Conservation (phyloP, 2,113 vertebrate genomes). For the Oreochromis tanganicae region DNA sequence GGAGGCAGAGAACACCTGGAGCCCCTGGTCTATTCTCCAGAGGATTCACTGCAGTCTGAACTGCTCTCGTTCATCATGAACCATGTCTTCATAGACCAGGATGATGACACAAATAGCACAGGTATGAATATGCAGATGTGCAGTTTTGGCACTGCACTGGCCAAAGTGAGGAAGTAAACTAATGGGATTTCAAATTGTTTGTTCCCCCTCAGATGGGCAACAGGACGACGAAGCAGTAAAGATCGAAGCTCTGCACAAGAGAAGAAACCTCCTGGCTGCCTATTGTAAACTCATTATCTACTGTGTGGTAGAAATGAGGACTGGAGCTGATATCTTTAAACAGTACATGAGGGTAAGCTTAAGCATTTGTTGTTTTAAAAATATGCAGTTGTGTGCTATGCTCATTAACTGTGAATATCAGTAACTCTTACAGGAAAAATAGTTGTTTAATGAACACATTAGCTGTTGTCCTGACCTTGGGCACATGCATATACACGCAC, state of each 20-base stretch:
- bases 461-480: not conserved
- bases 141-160: not conserved
- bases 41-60: conserved; percentile 92
- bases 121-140: conserved; percentile 64
- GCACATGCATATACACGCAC: not conserved
- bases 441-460: not conserved
- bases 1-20: conserved; percentile 93
- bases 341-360: conserved; percentile 95
- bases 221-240: conserved; percentile 98
- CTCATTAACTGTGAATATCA: not conserved
- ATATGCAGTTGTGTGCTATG: not conserved
- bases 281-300: conserved; percentile 99
- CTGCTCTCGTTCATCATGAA: conserved; percentile 96
- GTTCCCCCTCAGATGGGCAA: conserved; percentile 82
- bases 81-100: conserved; percentile 98
- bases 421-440: not conserved
- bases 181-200: not conserved
- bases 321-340: conserved; percentile 97
- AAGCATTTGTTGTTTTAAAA: not conserved
- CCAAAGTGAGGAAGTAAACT: not conserved
- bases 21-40: conserved; percentile 90
- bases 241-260: conserved; percentile 98
- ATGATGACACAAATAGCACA: conserved; percentile 92
- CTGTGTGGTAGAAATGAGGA: conserved; percentile 98
- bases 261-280: conserved; percentile 94